Evolutionary conservation across 2,113 vertebrate species (phyloP).

Genomic region (Proteles cristata): DNA sequence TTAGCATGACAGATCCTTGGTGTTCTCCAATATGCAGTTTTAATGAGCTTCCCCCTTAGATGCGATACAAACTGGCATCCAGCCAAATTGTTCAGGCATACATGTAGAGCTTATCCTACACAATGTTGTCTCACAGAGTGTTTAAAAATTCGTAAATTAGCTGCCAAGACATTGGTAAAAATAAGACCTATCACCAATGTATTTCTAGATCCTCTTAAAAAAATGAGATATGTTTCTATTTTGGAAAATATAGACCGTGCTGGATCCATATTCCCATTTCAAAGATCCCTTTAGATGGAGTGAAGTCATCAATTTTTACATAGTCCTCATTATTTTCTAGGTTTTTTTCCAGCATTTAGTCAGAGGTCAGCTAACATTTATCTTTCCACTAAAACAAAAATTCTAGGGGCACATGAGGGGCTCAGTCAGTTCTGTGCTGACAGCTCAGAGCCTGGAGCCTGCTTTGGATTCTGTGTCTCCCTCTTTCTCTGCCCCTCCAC

Average conservation of each 20-base stretch:
- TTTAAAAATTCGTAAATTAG: constrained; percentile 6
- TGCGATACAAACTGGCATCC: neutral
- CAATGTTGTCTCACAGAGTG: neutral
- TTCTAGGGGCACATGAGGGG: no score
- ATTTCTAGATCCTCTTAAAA: neutral
- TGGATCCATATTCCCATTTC: neutral
- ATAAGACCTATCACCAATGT: neutral
- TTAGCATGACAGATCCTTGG: neutral
- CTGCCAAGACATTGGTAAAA: constrained; percentile 36
- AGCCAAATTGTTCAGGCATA: neutral
- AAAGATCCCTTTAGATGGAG: neutral
- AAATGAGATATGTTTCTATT: neutral
- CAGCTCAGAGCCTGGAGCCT: no score
- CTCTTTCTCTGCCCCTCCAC: no score
- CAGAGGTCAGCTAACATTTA: neutral
- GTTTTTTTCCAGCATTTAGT: neutral
- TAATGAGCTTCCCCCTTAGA: neutral
- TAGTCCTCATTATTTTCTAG: neutral
- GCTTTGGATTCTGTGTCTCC: no score
- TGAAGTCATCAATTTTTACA: neutral
- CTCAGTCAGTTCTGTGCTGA: no score
- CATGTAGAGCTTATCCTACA: neutral
- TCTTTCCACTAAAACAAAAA: neutral
- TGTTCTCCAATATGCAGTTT: neutral
- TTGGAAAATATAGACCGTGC: neutral